Evolutionary conservation across 2,888 invertebrate species (phyloP).

Genomic region (Apamea monoglypha): DNA sequence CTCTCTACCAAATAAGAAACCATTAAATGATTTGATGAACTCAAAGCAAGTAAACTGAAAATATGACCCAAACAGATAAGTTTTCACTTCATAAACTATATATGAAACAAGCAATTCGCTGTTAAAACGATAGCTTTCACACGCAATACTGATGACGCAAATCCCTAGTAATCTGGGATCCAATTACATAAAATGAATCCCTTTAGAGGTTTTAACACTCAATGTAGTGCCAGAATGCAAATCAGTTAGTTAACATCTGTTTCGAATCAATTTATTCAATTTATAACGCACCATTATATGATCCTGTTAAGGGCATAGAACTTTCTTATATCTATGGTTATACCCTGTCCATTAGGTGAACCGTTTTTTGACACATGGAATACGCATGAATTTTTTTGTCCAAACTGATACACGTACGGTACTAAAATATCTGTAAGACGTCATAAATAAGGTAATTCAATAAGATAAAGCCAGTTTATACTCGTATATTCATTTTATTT

Average conservation of each 20-base stretch:
- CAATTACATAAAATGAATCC: conserved; percentile 71
- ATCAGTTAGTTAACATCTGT: conserved; percentile 65
- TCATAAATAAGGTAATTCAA: no score
- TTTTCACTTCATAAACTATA: conserved; percentile 41
- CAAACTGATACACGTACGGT: no score
- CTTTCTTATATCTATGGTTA: no score
- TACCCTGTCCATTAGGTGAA: no score
- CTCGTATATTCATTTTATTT: no score
- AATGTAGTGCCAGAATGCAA: conserved; percentile 64
- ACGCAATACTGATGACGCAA: conserved; percentile 60
- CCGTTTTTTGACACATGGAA: no score
- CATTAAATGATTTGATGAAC: not conserved
- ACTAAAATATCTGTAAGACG: no score
- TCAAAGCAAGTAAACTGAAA: conserved; percentile 25
- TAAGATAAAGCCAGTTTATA: no score
- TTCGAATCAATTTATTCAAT: conserved; percentile 66
- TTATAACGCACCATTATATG: conserved; percentile 41
- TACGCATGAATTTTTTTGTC: no score
- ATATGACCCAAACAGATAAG: conserved; percentile 20
- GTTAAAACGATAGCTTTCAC: conserved; percentile 55
- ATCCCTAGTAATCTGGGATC: conserved; percentile 67
- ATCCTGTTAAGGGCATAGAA: conserved; percentile 8
- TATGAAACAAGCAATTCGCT: conserved; percentile 38
- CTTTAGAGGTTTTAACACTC: conserved; percentile 71
- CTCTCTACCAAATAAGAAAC: conserved; percentile 2